phyloP scores from a whole-genome alignment of 35 echinoderm and acorn worm species.

The Stichopus chloronotus region DNA sequence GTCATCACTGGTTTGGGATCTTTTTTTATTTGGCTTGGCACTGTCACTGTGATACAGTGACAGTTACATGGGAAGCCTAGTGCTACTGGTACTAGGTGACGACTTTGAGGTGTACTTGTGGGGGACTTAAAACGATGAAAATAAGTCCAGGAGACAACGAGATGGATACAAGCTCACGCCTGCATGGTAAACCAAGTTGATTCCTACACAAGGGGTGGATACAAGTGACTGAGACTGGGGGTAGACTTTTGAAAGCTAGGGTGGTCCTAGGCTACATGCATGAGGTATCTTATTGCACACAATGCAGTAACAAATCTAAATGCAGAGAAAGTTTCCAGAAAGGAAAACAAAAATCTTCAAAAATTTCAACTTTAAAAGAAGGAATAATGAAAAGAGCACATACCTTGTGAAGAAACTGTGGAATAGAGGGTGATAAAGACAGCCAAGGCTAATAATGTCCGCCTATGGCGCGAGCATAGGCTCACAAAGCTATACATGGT shows the following conservation, averaged over 20 bases:
- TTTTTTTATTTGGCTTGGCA: too few species aligned
- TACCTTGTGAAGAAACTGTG: constrained; percentile 66
- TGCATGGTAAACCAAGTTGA: too few species aligned
- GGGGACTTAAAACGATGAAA: too few species aligned
- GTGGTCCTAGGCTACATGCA: constrained; percentile 35
- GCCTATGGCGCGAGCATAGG: constrained; percentile 61
- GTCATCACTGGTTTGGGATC: too few species aligned
- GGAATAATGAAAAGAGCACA: constrained; percentile 50
- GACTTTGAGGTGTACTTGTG: too few species aligned
- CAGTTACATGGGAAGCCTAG: too few species aligned
- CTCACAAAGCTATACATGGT: constrained; percentile 87
- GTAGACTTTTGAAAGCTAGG: not conserved
- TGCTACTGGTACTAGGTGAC: too few species aligned
- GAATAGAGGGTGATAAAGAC: constrained; percentile 48
- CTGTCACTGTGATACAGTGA: too few species aligned
- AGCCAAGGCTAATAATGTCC: constrained; percentile 69
- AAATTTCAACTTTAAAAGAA: not conserved
- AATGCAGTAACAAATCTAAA: not conserved
- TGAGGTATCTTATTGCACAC: constrained; percentile 33
- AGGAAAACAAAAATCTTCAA: not conserved
- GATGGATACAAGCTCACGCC: too few species aligned
- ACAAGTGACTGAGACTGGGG: not conserved
- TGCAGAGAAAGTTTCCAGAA: not conserved
- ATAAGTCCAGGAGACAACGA: too few species aligned
- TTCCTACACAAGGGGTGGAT: too few species aligned